Conservation (phyloP, 2,888 invertebrate genomes). For the Xestia rhomboidea region DNA sequence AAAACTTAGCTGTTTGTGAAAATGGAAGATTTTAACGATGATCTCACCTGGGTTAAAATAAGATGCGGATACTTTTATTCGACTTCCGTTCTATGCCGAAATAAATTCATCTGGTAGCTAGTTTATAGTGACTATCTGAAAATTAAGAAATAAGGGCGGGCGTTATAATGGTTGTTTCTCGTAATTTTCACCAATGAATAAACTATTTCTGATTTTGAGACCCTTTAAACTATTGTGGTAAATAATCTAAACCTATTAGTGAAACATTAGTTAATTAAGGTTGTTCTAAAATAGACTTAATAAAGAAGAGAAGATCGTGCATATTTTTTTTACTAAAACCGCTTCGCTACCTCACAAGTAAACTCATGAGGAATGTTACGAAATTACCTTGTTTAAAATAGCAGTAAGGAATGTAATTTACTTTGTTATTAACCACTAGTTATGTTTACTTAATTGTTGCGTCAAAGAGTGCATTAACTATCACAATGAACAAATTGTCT, state of each 20-base stretch:
- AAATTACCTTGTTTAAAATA: constrained; percentile 43
- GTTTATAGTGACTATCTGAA: background rate
- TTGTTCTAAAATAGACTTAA: background rate
- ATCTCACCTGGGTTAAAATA: background rate
- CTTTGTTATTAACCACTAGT: constrained; percentile 30
- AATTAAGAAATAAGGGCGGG: background rate
- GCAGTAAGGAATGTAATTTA: constrained; percentile 25
- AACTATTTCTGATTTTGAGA: background rate
- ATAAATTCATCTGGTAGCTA: background rate
- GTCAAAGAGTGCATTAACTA: constrained; percentile 12
- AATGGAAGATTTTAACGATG: background rate
- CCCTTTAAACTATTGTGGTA: background rate
- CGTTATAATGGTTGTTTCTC: background rate
- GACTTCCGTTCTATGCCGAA: constrained; percentile 1
- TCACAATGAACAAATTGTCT: constrained; percentile 32
- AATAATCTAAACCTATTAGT: background rate
- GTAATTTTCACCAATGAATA: background rate
- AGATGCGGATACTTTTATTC: background rate
- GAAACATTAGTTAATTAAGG: constrained; percentile 7
- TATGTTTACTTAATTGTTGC: constrained; percentile 44
- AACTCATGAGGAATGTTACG: constrained; percentile 36
- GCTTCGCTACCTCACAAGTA: constrained; percentile 31
- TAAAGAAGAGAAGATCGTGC: constrained; percentile 37
- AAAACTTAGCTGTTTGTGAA: background rate
- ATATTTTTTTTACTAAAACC: constrained; percentile 17